Evolutionary conservation across 1,140 invertebrate genomes (phyloP), one percentile per base, ranked within the genome.

Genomic region (Ceratosolen fusciceps): DNA sequence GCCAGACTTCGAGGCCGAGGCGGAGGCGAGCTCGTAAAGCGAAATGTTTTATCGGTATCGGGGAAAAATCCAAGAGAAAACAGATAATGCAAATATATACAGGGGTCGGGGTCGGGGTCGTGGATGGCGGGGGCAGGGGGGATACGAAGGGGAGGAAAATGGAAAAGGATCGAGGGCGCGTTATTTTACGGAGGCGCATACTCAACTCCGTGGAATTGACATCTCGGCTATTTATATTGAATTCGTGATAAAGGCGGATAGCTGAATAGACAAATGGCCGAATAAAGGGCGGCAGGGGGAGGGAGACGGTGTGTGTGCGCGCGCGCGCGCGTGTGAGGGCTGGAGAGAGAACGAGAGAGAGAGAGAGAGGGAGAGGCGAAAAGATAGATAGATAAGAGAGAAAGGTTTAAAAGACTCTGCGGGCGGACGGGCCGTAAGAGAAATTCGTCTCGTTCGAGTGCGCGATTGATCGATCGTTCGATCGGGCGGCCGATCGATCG

Each of bases 191-290:
- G 29, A 43, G 37, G 37, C 39, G 29, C 47, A 39, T n/a, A 24
- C 73, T 49, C 26, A n/a, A 49, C 54, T 14, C 37, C n/a, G 1
- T 49, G 54, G 43, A 74, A 31, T 62, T 65, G 39, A 31, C 58
- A 49, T 54, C 29, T 67, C 31, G 62, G 43, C 49, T 76, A 76
- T 76, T 68, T 76, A 76, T 76, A 76, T 76, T 76, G 56, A 76
- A 76, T 54, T 76, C 24, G 31, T 47, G 62, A 52, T 26, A 68
- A 65, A 75, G 9, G 39, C 10, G 8, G 24, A 68, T 34, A 19
- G 34, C 37, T 74, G 29, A 76, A 37, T 76, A 68, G 47, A 68
- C 62, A 68, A 76, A 68, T 76, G 60, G 73, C 0, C 24, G 21
- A 73, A 58, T 39, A 60, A 74, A 74, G 37, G 16, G 49, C 49